These are phyloP conservation scores for Hippoglossus hippoglossus DNA, from an alignment of 2,797 vertebrate species.

Conservation along the genomic window DNA sequence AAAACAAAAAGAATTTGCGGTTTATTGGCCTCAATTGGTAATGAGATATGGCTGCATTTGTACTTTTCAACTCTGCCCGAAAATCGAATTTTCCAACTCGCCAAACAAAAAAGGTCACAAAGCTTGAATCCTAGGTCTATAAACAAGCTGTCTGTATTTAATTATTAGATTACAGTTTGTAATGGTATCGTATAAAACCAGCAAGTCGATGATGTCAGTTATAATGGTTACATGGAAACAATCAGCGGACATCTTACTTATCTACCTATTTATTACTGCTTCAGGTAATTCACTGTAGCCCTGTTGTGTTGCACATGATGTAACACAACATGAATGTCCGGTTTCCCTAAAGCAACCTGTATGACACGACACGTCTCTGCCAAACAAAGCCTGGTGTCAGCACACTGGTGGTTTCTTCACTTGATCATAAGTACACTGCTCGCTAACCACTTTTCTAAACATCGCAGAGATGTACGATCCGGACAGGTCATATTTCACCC, in stretches of 20 bases:
- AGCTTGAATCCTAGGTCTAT: slow-evolving; percentile 7
- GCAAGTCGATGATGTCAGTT: slow-evolving; percentile 30
- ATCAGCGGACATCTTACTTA: slow-evolving; percentile 1
- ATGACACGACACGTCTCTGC: slow-evolving; percentile 7
- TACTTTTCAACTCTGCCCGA: slow-evolving; percentile 39
- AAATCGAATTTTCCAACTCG: slow-evolving; percentile 31
- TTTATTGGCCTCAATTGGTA: slow-evolving; percentile 32
- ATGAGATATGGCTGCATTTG: slow-evolving; percentile 24
- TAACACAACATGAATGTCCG: slow-evolving; percentile 13
- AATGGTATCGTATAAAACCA: slow-evolving; percentile 27
- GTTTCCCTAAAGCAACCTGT: slow-evolving; percentile 7
- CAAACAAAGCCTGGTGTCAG: slow-evolving; percentile 16
- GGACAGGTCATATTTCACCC: slow-evolving; percentile 72
- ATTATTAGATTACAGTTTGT: slow-evolving; percentile 49
- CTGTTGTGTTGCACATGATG: slow-evolving; percentile 26
- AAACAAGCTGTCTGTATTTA: slow-evolving; percentile 15
- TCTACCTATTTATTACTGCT: slow-evolving; percentile 12
- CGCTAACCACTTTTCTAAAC: slow-evolving; percentile 57
- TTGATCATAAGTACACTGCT: slow-evolving; percentile 29
- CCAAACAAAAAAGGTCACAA: slow-evolving; percentile 11
- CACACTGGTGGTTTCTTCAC: slow-evolving; percentile 16
- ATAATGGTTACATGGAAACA: slow-evolving; percentile 8
- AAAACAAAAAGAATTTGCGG: slow-evolving; percentile 4
- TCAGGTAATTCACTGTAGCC: slow-evolving; percentile 26
- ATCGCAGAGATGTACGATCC: slow-evolving; percentile 46